phyloP scores from a whole-genome alignment of 2,797 vertebrate species.

The Rallus crepitans region DNA sequence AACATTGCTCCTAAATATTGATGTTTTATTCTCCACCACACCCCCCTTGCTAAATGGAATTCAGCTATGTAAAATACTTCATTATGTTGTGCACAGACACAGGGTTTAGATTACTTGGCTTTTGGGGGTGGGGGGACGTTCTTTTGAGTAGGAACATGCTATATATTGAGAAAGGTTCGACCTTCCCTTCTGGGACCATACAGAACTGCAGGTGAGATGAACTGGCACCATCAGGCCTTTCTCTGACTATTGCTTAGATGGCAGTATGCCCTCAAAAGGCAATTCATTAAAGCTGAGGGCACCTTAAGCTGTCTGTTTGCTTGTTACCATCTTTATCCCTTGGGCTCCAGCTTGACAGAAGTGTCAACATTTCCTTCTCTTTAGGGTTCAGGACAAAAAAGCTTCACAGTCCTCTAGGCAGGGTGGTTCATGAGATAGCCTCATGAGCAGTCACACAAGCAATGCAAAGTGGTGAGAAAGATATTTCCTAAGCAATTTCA shows the following conservation, averaged over 20 bases:
- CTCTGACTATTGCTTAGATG: neutral
- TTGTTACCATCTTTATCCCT: neutral
- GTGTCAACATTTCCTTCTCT: rapidly evolving
- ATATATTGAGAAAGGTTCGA: neutral
- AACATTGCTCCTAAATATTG: neutral
- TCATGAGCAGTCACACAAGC: neutral
- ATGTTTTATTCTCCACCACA: too few relatives aligned
- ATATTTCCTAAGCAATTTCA: neutral
- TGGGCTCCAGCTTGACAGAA: neutral
- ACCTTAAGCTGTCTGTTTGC: neutral
- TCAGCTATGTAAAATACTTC: neutral
- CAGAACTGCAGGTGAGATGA: neutral
- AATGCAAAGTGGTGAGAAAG: neutral
- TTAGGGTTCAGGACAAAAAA: neutral
- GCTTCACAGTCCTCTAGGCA: neutral
- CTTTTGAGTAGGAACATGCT: neutral
- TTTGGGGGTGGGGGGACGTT: neutral
- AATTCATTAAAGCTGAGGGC: neutral
- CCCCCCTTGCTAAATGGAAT: neutral
- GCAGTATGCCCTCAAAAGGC: neutral
- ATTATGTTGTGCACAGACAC: neutral
- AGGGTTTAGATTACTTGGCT: neutral
- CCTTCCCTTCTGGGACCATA: neutral
- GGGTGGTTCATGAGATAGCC: neutral
- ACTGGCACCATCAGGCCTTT: neutral